Base-by-base conservation (phyloP, 2,888 invertebrate species). In the Stenodera caucasica region DNA sequence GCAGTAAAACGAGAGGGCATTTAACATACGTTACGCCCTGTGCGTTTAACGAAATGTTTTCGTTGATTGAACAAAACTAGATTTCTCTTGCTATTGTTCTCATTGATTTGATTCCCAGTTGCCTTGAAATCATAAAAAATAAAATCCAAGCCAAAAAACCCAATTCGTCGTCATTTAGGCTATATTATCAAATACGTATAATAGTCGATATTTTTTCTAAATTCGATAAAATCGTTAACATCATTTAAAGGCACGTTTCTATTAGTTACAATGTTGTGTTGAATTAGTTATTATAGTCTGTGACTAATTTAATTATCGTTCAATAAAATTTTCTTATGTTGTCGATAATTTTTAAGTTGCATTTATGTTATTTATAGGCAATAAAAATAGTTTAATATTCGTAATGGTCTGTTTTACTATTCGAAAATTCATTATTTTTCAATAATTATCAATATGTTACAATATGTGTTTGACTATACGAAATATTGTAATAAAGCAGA, bases 21-120 rank as follows among this genome's bases (percentile, higher is more conserved):
- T 72, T 71, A 72, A 71, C 71, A 72, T 72, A 72, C 71, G 71
- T 71, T 72, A 67, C 72, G 69, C 72, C 72, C 71, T 66, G 55
- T 69, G 68, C 66, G 67, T 70, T 69, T 69, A 67, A 69, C 68
- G 68, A 63, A 69, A 70, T 70, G 72, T 72, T 73, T 72, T 70
- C 70, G 70, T 71, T 73, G 73, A 73, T 73, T 73, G 72, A 70
- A 72, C 70, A 69, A 71, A 72, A 70, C 69, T 70, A 66, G 70
- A 70, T 68, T 69, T 67, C 61, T 21, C 45, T 45, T 66, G 68
- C 65, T 70, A 70, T 72, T 71, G 72, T 69, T 68, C 65, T 58
- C 63, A 53, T 30, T 60, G 65, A 63, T 67, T 67, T 67, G 61
- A 59, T 64, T 67, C 68, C 58, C 64, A 59, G 49, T 66, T 60